These are phyloP conservation scores for Eremophila alpestris DNA, from an alignment of 2,797 vertebrate species.

Conservation along the genomic window DNA sequence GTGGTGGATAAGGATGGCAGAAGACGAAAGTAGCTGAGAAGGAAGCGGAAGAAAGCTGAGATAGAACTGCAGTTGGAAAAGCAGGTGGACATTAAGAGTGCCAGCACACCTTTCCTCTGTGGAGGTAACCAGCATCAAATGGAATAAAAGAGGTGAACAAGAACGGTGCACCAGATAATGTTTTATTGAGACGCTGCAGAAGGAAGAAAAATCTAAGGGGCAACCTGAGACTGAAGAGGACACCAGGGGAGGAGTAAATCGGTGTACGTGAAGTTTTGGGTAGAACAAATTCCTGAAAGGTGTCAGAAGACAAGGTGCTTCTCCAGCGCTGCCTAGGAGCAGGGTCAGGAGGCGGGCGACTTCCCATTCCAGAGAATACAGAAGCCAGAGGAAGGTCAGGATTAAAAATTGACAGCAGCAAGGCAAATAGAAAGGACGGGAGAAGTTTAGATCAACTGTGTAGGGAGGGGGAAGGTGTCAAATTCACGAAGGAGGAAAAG, in stretches of 20 bases:
- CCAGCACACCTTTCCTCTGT: not conserved
- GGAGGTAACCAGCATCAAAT: not conserved
- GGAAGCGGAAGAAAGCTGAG: not conserved
- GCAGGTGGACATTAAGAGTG: not conserved
- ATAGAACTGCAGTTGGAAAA: not conserved
- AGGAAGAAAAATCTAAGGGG: not conserved
- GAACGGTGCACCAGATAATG: not conserved
- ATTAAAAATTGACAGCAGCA: not conserved
- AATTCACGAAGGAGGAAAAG: not conserved
- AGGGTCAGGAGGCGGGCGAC: accelerated
- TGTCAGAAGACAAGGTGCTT: accelerated
- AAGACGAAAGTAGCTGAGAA: not conserved
- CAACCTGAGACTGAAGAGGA: not conserved
- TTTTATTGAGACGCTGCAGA: not conserved
- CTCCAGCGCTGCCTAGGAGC: not conserved
- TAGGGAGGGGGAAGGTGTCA: not conserved
- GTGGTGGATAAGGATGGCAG: not conserved
- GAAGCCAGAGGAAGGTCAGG: not conserved
- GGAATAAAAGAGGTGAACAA: not conserved
- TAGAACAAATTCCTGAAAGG: not conserved
- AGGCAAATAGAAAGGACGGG: not conserved
- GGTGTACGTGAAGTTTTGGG: accelerated
- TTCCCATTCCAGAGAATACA: not conserved
- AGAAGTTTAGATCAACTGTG: not conserved
- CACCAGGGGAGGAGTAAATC: not conserved